These are phyloP conservation scores for Tupaia chinensis DNA, from an alignment of 2,113 vertebrate genomes.

Conservation along the genomic window DNA sequence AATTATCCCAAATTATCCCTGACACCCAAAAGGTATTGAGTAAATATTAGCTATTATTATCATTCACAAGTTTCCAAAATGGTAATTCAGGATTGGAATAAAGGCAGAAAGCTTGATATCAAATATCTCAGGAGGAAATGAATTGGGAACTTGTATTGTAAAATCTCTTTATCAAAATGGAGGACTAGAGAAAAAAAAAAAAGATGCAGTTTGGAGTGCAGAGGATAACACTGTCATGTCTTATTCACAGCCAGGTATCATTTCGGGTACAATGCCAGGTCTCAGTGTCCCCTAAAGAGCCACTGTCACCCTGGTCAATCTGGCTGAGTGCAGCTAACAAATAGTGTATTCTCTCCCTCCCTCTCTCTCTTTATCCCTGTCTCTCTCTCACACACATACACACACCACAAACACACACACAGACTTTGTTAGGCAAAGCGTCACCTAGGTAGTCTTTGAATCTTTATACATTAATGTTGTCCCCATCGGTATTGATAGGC, in stretches of 20 bases:
- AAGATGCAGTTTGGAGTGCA: not conserved
- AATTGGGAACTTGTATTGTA: not conserved
- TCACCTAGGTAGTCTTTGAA: not conserved
- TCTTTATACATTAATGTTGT: not conserved
- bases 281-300: not conserved
- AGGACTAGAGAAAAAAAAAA: not conserved
- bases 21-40: not conserved
- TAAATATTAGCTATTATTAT: not conserved
- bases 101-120: not conserved
- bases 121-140: not conserved
- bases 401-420: not conserved
- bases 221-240: not conserved
- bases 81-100: not conserved
- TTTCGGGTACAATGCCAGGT: not conserved
- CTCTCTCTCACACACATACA: no score
- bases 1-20: not conserved
- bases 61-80: not conserved
- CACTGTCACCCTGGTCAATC: not conserved
- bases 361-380: not conserved
- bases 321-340: not conserved
- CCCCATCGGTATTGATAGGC: not conserved
- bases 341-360: not conserved
- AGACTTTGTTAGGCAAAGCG: not conserved
- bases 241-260: not conserved
- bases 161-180: not conserved